Evolutionary conservation across 2,888 invertebrate species (phyloP).

Genomic region (Ernsta delagoae): DNA sequence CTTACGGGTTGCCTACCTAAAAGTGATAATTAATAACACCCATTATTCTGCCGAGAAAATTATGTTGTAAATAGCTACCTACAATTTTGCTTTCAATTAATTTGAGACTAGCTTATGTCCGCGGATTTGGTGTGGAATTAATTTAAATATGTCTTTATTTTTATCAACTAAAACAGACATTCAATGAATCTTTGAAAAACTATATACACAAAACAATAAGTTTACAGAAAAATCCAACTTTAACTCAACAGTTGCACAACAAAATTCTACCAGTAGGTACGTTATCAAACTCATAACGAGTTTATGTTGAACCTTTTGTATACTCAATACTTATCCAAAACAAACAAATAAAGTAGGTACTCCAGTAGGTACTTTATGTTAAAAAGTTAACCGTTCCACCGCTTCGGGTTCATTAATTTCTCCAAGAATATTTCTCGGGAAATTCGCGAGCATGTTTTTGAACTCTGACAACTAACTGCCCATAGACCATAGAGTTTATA

Average conservation of each 20-base stretch:
- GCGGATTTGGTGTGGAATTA: no score
- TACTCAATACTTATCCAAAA: background rate
- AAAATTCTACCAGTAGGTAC: background rate
- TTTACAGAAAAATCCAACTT: no score
- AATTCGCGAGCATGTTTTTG: conserved; percentile 21
- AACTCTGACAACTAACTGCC: conserved; percentile 11
- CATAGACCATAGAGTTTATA: background rate
- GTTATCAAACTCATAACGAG: background rate
- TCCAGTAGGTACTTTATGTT: conserved; percentile 1
- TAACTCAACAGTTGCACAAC: no score
- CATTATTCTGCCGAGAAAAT: background rate
- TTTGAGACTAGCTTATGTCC: background rate
- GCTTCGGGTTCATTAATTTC: conserved; percentile 19
- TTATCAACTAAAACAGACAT: no score
- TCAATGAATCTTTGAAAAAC: no score
- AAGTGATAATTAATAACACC: conserved; percentile 3
- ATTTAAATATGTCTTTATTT: no score
- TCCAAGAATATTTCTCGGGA: conserved; percentile 16
- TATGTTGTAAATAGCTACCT: background rate
- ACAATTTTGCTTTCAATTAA: background rate
- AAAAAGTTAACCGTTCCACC: conserved; percentile 2
- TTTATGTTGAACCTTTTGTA: background rate
- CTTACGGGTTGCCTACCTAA: background rate
- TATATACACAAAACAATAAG: no score
- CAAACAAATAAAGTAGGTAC: conserved; percentile 7